Percentiles rank a stretch among this genome's conserved stretches.
Conservation (phyloP, 2,113 vertebrate genomes). For the Asarcornis scutulata region DNA sequence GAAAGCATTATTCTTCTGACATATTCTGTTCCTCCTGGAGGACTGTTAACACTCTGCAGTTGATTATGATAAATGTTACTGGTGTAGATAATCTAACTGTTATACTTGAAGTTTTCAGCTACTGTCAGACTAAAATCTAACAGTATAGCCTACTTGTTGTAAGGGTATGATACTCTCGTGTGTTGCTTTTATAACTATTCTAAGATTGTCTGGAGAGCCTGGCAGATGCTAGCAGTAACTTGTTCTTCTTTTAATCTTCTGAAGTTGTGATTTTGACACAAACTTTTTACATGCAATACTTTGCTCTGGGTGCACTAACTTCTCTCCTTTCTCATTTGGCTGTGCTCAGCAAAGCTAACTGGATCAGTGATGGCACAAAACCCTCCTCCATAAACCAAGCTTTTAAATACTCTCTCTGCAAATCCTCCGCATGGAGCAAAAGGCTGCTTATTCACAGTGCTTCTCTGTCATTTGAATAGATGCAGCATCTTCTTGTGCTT, state of each 20-base stretch:
- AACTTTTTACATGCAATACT: not conserved
- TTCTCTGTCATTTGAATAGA: conserved; percentile 1
- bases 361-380: not conserved
- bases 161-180: not conserved
- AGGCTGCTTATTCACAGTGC: conserved; percentile 27
- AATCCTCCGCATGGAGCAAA: not conserved
- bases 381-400: not conserved
- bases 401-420: conserved; percentile 17
- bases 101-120: not conserved
- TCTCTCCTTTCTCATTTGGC: not conserved
- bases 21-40: conserved; percentile 9
- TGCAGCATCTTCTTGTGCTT: not conserved
- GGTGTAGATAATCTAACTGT: not conserved
- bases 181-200: not conserved
- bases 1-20: not conserved
- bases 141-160: not conserved
- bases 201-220: not conserved
- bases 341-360: not conserved
- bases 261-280: not conserved
- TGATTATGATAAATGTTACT: conserved; percentile 19
- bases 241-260: not conserved
- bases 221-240: not conserved
- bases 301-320: not conserved
- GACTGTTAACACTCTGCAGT: not conserved
- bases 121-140: conserved; percentile 4